Evolutionary conservation across 2,888 invertebrate genomes (phyloP).

Genomic region (Willowsia nigromaculata): DNA sequence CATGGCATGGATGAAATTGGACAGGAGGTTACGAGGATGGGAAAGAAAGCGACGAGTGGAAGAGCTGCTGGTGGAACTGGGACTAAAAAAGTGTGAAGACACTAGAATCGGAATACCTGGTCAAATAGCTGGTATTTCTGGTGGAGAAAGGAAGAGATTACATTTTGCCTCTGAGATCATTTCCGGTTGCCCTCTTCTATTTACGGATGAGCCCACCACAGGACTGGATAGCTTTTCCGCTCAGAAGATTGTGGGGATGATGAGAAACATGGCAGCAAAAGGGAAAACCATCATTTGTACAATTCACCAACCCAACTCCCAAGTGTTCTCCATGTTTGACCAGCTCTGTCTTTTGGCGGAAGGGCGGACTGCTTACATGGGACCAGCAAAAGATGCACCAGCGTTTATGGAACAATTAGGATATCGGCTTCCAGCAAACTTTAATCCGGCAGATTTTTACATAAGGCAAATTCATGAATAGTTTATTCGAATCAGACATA

Average conservation of each 20-base stretch:
- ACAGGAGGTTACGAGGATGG: conserved; percentile 84
- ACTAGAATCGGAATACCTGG: conserved; percentile 90
- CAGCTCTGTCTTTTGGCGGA: conserved; percentile 81
- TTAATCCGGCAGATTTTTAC: conserved; percentile 82
- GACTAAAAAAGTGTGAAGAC: conserved; percentile 86
- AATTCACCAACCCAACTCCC: conserved; percentile 83
- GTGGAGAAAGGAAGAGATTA: conserved; percentile 95
- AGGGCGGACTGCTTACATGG: conserved; percentile 82
- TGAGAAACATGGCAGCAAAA: conserved; percentile 81
- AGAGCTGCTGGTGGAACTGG: conserved; percentile 87
- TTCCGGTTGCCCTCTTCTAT: conserved; percentile 82
- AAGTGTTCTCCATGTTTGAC: conserved; percentile 82
- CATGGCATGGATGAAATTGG: conserved; percentile 92
- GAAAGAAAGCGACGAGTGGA: conserved; percentile 86
- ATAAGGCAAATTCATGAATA: conserved; percentile 47
- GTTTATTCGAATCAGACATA: no score
- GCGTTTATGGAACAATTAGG: conserved; percentile 80
- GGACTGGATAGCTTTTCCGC: conserved; percentile 77
- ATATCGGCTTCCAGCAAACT: conserved; percentile 81
- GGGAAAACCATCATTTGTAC: conserved; percentile 82
- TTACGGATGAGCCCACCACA: conserved; percentile 84
- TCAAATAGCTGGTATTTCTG: conserved; percentile 90
- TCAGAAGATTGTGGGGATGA: conserved; percentile 76
- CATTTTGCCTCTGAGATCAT: conserved; percentile 93
- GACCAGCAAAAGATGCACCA: conserved; percentile 80